phyloP scores from a whole-genome alignment of 2,888 invertebrate genomes.

The Cosmopolites sordidus region DNA sequence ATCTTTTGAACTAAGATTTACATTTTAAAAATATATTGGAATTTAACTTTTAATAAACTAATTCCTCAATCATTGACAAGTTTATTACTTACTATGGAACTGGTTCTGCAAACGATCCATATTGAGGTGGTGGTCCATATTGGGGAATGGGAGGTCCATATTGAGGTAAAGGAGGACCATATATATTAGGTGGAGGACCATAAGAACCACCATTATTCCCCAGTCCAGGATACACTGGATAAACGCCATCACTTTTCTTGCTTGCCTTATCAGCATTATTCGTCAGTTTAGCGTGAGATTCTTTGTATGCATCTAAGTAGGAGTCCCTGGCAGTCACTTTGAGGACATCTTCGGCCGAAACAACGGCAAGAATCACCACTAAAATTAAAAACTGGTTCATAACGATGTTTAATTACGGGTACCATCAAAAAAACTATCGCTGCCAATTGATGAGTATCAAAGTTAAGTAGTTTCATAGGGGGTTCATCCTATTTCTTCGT shows the following conservation, averaged over 20 bases:
- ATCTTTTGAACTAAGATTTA: too few relatives aligned
- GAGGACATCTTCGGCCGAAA: conserved; percentile 17
- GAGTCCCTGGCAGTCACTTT: conserved; percentile 48
- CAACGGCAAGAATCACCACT: not conserved
- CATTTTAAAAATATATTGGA: too few relatives aligned
- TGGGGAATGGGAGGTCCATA: conserved; percentile 39
- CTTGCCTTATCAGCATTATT: conserved; percentile 45
- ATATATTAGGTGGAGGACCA: conserved; percentile 42
- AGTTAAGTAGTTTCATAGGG: not conserved
- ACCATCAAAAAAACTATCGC: too few relatives aligned
- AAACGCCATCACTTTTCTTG: conserved; percentile 49
- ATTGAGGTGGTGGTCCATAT: conserved; percentile 31
- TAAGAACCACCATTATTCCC: conserved; percentile 30
- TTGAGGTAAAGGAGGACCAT: conserved; percentile 33
- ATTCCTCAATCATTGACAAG: too few relatives aligned
- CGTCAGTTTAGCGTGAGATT: conserved; percentile 47
- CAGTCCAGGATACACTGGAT: conserved; percentile 46
- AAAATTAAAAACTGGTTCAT: too few relatives aligned
- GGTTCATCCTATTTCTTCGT: not conserved
- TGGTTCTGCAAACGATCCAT: conserved; percentile 26
- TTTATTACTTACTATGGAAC: conserved; percentile 21
- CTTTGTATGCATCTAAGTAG: conserved; percentile 62
- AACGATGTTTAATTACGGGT: too few relatives aligned
- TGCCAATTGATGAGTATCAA: too few relatives aligned
- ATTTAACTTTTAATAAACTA: too few relatives aligned